These are phyloP conservation scores for Rhynchotus rufescens DNA, from an alignment of 2,797 vertebrate species.

Conservation along the genomic window DNA sequence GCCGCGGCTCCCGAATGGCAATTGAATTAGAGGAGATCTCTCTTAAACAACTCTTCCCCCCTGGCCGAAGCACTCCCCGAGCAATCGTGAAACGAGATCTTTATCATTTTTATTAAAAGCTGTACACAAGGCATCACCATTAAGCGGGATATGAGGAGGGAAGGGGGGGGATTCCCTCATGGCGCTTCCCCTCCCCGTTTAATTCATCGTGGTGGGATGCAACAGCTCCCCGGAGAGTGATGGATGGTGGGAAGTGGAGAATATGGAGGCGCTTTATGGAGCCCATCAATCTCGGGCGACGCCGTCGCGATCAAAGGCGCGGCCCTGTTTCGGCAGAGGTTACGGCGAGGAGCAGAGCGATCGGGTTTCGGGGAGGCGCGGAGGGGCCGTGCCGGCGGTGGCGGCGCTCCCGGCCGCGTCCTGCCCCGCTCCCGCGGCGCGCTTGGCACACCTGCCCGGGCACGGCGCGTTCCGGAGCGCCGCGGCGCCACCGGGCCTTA, in stretches of 20 bases:
- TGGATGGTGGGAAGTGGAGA: slow-evolving; percentile 72
- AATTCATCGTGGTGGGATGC: slow-evolving; percentile 51
- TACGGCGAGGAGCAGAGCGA: slow-evolving; percentile 68
- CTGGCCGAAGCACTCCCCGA: not conserved
- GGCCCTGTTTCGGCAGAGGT: slow-evolving; percentile 43
- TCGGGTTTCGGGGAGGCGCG: slow-evolving; percentile 69
- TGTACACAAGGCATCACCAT: slow-evolving; percentile 25
- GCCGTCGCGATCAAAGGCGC: slow-evolving; percentile 64
- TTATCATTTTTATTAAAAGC: slow-evolving; percentile 74
- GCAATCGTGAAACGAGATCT: slow-evolving; percentile 51
- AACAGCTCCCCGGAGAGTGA: slow-evolving; percentile 64
- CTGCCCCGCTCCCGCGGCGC: not conserved
- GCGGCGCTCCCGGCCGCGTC: too few species aligned
- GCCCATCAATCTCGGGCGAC: slow-evolving; percentile 39
- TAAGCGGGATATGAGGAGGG: not conserved
- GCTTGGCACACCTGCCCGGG: not conserved
- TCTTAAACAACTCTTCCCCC: not conserved
- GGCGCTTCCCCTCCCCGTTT: not conserved
- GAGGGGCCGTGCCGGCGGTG: not conserved
- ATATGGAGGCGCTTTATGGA: slow-evolving; percentile 62
- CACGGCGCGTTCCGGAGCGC: too few species aligned
- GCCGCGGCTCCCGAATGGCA: not conserved
- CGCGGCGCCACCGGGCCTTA: not conserved
- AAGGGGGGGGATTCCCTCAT: not conserved
- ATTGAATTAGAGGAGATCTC: not conserved